phyloP scores from a whole-genome alignment of 2,888 invertebrate species.

The Acanthacorydalis orientalis region DNA sequence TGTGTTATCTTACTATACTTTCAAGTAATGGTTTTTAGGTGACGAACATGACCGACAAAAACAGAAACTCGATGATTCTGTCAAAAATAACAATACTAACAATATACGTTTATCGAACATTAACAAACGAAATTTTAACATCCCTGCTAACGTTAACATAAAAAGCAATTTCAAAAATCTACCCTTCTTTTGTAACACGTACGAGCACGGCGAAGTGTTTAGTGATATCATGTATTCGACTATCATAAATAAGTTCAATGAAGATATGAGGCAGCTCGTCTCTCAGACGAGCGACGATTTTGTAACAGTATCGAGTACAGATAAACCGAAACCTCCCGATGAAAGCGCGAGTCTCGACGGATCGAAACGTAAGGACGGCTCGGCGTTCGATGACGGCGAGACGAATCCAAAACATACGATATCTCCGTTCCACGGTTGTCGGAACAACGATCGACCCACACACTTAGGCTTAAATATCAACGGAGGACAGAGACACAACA shows the following conservation, averaged over 20 bases:
- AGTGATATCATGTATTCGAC: background rate
- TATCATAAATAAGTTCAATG: conserved; percentile 5
- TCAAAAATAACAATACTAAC: conserved; percentile 1
- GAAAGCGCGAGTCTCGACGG: background rate
- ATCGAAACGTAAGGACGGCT: background rate
- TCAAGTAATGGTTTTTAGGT: conserved; percentile 4
- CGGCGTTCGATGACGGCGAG: too few relatives aligned
- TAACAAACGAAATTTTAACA: conserved; percentile 5
- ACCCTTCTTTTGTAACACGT: conserved; percentile 1
- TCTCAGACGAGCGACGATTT: background rate
- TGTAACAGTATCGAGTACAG: background rate
- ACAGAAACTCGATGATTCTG: background rate
- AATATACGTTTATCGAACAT: background rate
- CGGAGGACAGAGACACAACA: background rate
- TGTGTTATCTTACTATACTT: too few relatives aligned
- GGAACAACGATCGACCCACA: conserved; percentile 3
- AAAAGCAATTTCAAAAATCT: conserved; percentile 5
- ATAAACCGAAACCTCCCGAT: background rate
- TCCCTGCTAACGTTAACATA: conserved; percentile 6
- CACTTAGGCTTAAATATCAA: background rate
- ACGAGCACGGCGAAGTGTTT: background rate
- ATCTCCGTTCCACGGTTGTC: background rate
- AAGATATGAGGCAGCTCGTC: conserved; percentile 5
- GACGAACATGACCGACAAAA: background rate
- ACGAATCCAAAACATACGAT: too few relatives aligned